These are phyloP conservation scores for Oryctolagus cuniculus DNA, from an alignment of 2,113 vertebrate genomes.

Conservation along the genomic window mOryCun1.1 NC_091434.1:43089001-43089500, in stretches of 20 bases:
- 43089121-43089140: background rate
- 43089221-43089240: slow-evolving; percentile 38
- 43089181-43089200: rapidly evolving
- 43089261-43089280: slow-evolving; percentile 32
- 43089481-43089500: background rate
- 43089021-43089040: background rate
- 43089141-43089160: background rate
- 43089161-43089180: too few relatives aligned
- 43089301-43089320: background rate
- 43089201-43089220: too few relatives aligned
- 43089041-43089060: background rate
- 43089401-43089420: background rate
- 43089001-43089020: background rate
- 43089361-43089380: background rate
- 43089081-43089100: background rate
- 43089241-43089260: slow-evolving; percentile 21
- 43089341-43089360: background rate
- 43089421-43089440: background rate
- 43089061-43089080: background rate
- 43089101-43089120: background rate
- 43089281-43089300: background rate
- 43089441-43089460: slow-evolving; percentile 32
- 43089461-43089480: background rate
- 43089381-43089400: background rate
- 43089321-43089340: background rate